Evolutionary conservation across 1,140 invertebrate species (phyloP), one percentile per base, ranked within the genome.

Genomic region (Leptinotarsa texana): DNA sequence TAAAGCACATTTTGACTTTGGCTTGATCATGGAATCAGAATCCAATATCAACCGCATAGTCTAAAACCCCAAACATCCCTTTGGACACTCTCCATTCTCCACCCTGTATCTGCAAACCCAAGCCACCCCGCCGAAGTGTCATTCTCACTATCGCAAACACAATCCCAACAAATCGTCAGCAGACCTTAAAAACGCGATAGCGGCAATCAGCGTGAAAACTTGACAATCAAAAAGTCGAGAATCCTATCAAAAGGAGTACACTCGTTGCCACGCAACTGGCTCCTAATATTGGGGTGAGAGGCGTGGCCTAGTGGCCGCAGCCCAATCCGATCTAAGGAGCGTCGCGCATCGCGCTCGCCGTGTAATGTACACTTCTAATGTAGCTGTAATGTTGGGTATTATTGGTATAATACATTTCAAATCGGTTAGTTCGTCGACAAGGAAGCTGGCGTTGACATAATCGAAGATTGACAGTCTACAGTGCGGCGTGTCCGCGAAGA

Each of bases 391-490:
- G 83, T 79, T 79, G 78, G 82, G 83, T 83, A 84, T 85, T 85
- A 85, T 85, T 80, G 83, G 80, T 80, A 83, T 85, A 85, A 85
- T 85, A 84, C 84, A 82, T 85, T 84, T 85, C 82, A 80, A 84
- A 85, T 85, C 83, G 84, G 80, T 84, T 83, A 84, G 83, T 85
- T 78, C 79, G 80, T 83, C 79, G 78, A 83, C 82, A 80, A 77
- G 79, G 80, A 72, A 75, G 78, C 70, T 73, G 65, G 48, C 51
- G 78, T 65, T 57, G 51, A 57, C 51, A 57, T 77, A 74, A 74
- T 22, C 70, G 66, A 68, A 42, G 18, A 42, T 68, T 68, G 66
- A 68, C 66, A 68, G 24, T 70, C 21, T 51, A 15, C 15, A 24
- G 69, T 17, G 21, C 63, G 42, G 47, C 69, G 51, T 66, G 49